Percentiles rank a stretch among this genome's conserved stretches.
Evolutionary conservation across 2,113 vertebrate genomes (phyloP).

Genomic region (Hoplias malabaricus): DNA sequence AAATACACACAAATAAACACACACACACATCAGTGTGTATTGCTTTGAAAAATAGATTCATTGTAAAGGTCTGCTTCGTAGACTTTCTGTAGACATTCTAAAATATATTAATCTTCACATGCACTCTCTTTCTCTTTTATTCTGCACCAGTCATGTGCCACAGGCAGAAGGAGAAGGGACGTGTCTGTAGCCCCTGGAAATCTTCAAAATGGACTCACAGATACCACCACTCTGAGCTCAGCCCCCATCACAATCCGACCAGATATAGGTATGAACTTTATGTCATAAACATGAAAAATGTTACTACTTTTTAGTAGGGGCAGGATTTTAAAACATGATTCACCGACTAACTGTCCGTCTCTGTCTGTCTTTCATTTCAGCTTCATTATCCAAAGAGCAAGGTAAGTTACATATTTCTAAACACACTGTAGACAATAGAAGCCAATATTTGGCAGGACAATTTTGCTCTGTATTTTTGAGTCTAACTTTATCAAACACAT

Average conservation of each 20-base stretch:
- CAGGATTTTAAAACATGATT: too few relatives aligned
- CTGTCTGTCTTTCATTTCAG: constrained; percentile 42
- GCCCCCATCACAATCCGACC: constrained; percentile 62
- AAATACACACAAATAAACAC: not conserved
- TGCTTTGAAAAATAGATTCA: too few relatives aligned
- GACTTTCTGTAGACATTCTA: too few relatives aligned
- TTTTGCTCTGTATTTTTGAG: not conserved
- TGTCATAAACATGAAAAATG: not conserved
- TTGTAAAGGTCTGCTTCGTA: too few relatives aligned
- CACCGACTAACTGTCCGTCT: too few relatives aligned
- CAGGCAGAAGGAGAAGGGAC: constrained; percentile 57
- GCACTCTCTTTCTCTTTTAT: not conserved
- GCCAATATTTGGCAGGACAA: not conserved
- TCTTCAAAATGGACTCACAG: constrained; percentile 13
- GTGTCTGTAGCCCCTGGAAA: constrained; percentile 18
- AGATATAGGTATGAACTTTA: constrained; percentile 39
- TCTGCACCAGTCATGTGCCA: not conserved
- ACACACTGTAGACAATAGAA: not conserved
- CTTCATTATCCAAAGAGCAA: constrained; percentile 8
- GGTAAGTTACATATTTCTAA: constrained; percentile 19
- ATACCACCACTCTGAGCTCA: constrained; percentile 66
- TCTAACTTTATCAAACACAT: too few relatives aligned
- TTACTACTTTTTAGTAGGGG: too few relatives aligned
- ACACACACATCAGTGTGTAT: not conserved
- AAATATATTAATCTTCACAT: not conserved